A percentile compares a stretch with the other conserved stretches of the same genome.
Evolutionary conservation across 35 echinoderm and acorn worm genomes (phyloP).

Genomic region (Ptychodera flava): DNA sequence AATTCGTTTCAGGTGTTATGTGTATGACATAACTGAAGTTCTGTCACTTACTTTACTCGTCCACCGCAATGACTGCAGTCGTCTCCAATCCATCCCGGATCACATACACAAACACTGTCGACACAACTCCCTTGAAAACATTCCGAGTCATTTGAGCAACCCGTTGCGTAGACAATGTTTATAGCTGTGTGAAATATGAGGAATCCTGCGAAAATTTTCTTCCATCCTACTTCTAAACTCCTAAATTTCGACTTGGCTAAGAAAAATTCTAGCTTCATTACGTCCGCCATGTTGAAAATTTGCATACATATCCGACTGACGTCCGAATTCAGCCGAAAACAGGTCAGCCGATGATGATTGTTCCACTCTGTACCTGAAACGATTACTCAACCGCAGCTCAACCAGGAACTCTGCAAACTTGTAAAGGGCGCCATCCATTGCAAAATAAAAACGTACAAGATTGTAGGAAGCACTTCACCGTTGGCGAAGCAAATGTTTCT

Average conservation of each 20-base stretch:
- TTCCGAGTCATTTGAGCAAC: neutral
- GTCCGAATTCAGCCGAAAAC: too few species aligned
- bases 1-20: too few species aligned
- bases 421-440: too few species aligned
- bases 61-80: neutral
- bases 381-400: too few species aligned
- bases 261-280: neutral
- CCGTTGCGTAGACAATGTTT: neutral
- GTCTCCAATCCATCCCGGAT: neutral
- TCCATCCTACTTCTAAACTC: neutral
- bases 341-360: too few species aligned
- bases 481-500: too few species aligned
- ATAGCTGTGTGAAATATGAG: neutral
- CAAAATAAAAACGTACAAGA: too few species aligned
- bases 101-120: neutral
- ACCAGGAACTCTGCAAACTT: too few species aligned
- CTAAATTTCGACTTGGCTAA: neutral
- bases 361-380: too few species aligned
- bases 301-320: too few species aligned
- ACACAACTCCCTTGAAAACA: neutral
- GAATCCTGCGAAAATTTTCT: neutral
- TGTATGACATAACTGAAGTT: neutral
- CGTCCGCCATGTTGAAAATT: neutral
- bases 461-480: too few species aligned
- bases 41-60: neutral